Base-by-base conservation (phyloP, 2,888 invertebrate species). In the Ennomos fuscantarius region DNA sequence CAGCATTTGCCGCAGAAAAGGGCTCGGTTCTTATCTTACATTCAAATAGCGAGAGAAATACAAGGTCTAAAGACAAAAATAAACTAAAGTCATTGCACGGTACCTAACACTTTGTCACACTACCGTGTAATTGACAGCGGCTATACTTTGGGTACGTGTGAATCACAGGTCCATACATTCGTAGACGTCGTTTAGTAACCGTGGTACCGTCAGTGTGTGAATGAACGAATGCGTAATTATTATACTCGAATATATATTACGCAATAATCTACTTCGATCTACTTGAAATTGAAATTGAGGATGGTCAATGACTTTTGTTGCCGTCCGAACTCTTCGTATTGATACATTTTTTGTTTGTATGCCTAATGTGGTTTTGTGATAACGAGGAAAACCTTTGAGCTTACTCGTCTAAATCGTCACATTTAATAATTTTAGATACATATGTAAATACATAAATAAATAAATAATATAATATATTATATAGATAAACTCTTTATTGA, bases 161-260 rank as follows among this genome's bases (percentile, higher is more conserved):
- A 35, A 46, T 34, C 34, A 11, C 45, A 53, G 13, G 24, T 36
- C 54, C 54, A 32, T 47, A 36, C 13, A n/a, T n/a, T n/a, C n/a
- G 36, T 36, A 31, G 13, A n/a, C 9, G 24, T 24, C 24, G 6
- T 3, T 8, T 10, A n/a, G n/a, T n/a, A n/a, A n/a, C n/a, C n/a
- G n/a, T n/a, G n/a, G n/a, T n/a, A n/a, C n/a, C n/a, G 9, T 34
- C 8, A 9, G 9, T 35, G 42, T 36, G 36, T 36, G 42, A 54
- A 52, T 52, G 24, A 31, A 32, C 10, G 24, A 24, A 24, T 24
- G 6, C 24, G 24, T 24, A 24, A 24, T 24, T 24, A 5, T 15
- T 15, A 2, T 24, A 40, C n/a, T 34, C 40, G 34, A 41, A 35
- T 33, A 33, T 39, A 53, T 40, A 24, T 45, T 41, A 40, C 15